Evolutionary conservation across 2,797 vertebrate species (phyloP).

Genomic region (Tarsius wallacei): DNA sequence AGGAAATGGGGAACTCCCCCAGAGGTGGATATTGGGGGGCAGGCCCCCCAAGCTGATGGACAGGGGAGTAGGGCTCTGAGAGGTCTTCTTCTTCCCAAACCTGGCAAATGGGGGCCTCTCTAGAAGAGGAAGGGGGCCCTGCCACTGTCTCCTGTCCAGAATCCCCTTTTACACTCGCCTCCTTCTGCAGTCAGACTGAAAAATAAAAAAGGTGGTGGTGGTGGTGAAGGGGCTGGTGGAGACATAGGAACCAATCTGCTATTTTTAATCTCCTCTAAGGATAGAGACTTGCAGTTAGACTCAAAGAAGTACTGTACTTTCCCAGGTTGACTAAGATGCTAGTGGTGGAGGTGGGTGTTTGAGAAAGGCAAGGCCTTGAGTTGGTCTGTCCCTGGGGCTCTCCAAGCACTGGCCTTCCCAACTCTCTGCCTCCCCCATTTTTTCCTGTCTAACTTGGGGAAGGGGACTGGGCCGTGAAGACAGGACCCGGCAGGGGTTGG

Average conservation of each 20-base stretch:
- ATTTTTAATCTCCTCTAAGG: slow-evolving; percentile 79
- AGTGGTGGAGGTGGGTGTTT: slow-evolving; percentile 60
- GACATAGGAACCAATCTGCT: slow-evolving; percentile 40
- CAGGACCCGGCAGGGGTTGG: background rate
- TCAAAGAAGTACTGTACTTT: slow-evolving; percentile 85
- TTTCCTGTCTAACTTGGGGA: background rate
- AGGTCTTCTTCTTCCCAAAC: background rate
- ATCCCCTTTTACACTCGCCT: background rate
- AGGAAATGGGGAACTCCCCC: slow-evolving; percentile 10
- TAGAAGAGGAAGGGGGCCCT: background rate
- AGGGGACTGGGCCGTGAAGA: background rate
- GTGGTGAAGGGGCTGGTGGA: slow-evolving; percentile 35
- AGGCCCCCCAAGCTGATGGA: slow-evolving; percentile 74
- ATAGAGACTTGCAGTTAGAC: slow-evolving; percentile 79
- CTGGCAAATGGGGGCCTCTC: background rate
- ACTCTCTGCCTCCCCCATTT: too few relatives aligned
- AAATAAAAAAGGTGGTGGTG: slow-evolving; percentile 41
- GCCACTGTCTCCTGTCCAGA: background rate
- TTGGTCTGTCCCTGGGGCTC: background rate
- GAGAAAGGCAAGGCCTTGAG: slow-evolving; percentile 54
- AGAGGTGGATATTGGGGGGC: slow-evolving; percentile 77
- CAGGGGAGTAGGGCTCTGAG: slow-evolving; percentile 8
- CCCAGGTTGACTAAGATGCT: slow-evolving; percentile 72
- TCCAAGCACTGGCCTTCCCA: background rate
- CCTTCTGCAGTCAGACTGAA: slow-evolving; percentile 69